Evolutionary conservation across 2,113 vertebrate genomes (phyloP).

Genomic region (Alectura lathami): DNA sequence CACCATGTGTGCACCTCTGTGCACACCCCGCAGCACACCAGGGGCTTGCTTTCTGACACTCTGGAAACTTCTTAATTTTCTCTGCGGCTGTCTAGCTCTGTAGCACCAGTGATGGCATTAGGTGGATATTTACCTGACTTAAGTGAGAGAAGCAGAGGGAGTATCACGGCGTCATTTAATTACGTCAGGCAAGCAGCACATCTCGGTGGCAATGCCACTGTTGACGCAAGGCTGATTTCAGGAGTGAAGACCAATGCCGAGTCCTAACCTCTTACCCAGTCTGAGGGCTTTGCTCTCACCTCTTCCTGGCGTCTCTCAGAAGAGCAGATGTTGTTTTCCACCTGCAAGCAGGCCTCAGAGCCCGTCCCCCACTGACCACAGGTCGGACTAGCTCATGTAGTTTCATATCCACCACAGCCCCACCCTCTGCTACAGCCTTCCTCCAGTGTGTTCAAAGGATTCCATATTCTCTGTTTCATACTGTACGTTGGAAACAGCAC

Average conservation of each 20-base stretch:
- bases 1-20: no score
- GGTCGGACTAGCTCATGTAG: background rate
- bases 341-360: background rate
- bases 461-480: background rate
- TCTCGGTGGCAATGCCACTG: background rate
- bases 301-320: background rate
- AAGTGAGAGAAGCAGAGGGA: background rate
- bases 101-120: background rate
- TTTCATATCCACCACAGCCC: background rate
- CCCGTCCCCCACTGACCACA: background rate
- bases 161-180: background rate
- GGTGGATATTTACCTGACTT: background rate
- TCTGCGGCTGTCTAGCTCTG: background rate
- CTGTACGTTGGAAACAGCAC: background rate
- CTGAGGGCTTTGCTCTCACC: background rate
- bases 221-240: background rate
- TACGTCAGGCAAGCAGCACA: background rate
- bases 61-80: background rate
- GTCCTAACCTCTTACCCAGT: background rate
- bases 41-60: accelerated
- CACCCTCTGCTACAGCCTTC: background rate
- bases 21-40: background rate
- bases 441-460: background rate
- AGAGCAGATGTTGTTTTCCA: slow-evolving; percentile 21
- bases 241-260: background rate